A percentile compares a stretch with the other conserved stretches of the same genome.
These are phyloP conservation scores for Byasa hedistus DNA, from an alignment of 2,888 invertebrate species.

Conservation along the genomic window DNA sequence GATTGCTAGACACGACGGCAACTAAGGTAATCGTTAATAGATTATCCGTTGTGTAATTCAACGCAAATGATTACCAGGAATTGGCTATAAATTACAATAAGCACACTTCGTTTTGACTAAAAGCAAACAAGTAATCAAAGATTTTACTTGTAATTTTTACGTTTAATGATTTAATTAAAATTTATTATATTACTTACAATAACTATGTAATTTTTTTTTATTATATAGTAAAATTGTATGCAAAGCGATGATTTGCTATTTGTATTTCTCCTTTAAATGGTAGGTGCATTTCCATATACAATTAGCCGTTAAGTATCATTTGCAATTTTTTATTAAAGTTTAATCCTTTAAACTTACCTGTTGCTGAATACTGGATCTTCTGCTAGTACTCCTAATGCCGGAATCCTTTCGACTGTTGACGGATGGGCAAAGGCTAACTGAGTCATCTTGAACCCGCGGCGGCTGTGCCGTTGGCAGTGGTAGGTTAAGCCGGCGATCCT, in stretches of 20 bases:
- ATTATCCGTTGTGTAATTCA: slow-evolving; percentile 5
- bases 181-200: neutral
- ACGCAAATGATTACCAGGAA: slow-evolving; percentile 11
- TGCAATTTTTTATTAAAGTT: neutral
- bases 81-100: neutral
- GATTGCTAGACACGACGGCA: slow-evolving; percentile 5
- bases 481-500: slow-evolving; percentile 67
- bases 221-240: neutral
- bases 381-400: slow-evolving; percentile 91
- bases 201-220: neutral
- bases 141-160: neutral
- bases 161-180: neutral
- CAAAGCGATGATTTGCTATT: no score
- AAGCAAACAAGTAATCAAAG: neutral
- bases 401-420: slow-evolving; percentile 93
- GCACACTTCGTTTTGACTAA: neutral
- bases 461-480: slow-evolving; percentile 63
- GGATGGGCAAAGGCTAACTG: slow-evolving; percentile 86
- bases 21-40: slow-evolving; percentile 4
- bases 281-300: neutral
- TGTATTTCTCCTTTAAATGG: no score
- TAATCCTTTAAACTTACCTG: slow-evolving; percentile 77
- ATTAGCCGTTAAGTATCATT: neutral
- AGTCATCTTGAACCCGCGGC: slow-evolving; percentile 76
- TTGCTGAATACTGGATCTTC: slow-evolving; percentile 91